Percentiles rank a stretch among this genome's conserved stretches.
phyloP scores from a whole-genome alignment of 2,113 vertebrate genomes.

The Columbina picui region DNA sequence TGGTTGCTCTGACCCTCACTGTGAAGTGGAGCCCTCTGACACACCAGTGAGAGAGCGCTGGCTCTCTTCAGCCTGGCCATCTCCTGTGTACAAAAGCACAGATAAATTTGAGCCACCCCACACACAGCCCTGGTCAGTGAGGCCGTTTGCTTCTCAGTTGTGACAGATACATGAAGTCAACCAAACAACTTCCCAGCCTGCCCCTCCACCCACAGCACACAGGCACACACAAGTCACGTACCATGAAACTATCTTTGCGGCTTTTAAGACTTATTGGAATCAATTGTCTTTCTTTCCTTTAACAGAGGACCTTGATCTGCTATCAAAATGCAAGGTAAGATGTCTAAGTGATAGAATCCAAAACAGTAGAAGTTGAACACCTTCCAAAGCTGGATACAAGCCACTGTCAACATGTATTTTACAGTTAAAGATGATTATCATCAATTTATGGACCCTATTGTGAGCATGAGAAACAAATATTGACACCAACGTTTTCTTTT shows the following conservation, averaged over 20 bases:
- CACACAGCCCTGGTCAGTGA: background rate
- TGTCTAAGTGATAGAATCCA: background rate
- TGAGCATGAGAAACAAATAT: background rate
- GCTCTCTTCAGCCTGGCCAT: background rate
- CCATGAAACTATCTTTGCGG: background rate
- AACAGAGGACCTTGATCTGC: background rate
- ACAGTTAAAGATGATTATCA: background rate
- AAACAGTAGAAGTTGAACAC: background rate
- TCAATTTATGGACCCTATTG: background rate
- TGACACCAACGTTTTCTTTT: background rate
- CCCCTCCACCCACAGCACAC: background rate
- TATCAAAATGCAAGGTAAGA: background rate
- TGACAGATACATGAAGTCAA: background rate
- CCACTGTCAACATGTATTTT: background rate
- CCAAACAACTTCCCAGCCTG: background rate
- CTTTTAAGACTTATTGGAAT: background rate
- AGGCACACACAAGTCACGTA: background rate
- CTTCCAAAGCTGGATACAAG: background rate
- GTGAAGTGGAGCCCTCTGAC: background rate
- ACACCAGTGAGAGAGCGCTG: background rate
- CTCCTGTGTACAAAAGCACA: background rate
- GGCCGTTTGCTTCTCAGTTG: background rate
- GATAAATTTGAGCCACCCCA: background rate
- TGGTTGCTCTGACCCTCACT: background rate
- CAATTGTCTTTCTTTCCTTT: background rate